phyloP scores from a whole-genome alignment of 2,888 invertebrate species.

The Epistrophella euchroma region DNA sequence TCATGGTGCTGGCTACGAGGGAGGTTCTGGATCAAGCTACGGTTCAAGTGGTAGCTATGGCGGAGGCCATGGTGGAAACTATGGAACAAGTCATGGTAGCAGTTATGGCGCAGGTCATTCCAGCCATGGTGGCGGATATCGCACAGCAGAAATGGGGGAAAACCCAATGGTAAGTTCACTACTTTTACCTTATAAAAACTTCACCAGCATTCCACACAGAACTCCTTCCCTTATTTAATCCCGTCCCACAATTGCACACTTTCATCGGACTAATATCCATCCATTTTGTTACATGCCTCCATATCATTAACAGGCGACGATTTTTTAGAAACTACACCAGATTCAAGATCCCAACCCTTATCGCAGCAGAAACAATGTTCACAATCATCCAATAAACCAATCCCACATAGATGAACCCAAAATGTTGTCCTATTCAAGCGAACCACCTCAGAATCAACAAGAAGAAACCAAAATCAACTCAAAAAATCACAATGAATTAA shows the following conservation, averaged over 20 bases:
- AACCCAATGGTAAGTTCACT: constrained; percentile 78
- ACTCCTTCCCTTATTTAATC: constrained; percentile 76
- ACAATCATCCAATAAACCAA: constrained; percentile 29
- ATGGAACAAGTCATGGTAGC: constrained; percentile 27
- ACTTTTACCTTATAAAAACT: neutral
- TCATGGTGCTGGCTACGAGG: constrained; percentile 27
- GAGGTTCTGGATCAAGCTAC: constrained; percentile 28
- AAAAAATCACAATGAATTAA: constrained; percentile 16
- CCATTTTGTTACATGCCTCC: constrained; percentile 76
- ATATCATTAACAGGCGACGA: constrained; percentile 83
- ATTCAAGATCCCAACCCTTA: constrained; percentile 55
- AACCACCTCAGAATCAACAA: constrained; percentile 45
- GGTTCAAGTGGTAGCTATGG: constrained; percentile 49
- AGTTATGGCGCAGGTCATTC: constrained; percentile 69
- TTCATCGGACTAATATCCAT: constrained; percentile 73
- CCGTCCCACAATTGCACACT: constrained; percentile 51
- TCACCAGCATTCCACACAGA: constrained; percentile 78
- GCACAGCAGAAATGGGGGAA: constrained; percentile 79
- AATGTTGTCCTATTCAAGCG: constrained; percentile 51
- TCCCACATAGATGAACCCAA: constrained; percentile 51
- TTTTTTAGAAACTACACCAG: constrained; percentile 81
- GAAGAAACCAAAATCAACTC: constrained; percentile 21
- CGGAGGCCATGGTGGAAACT: constrained; percentile 35
- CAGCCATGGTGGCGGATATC: constrained; percentile 76
- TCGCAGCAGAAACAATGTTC: constrained; percentile 28